A percentile compares a stretch with the other conserved stretches of the same genome.
phyloP scores from a whole-genome alignment of 53 echinoderm and acorn worm genomes.

The Astropecten irregularis region DNA sequence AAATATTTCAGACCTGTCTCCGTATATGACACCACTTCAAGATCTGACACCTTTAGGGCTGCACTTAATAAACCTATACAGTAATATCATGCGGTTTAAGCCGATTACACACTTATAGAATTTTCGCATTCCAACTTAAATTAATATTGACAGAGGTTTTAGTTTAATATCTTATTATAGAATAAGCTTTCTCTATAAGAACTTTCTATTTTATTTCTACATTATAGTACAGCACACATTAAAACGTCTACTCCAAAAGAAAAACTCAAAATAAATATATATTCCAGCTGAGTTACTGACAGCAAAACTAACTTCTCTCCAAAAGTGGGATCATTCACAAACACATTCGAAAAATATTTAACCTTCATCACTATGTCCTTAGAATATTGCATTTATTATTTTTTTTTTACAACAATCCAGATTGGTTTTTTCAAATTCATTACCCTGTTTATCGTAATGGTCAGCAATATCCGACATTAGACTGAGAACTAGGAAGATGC shows the following conservation, averaged over 20 bases:
- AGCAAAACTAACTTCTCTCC: too few species aligned
- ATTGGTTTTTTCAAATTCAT: background rate
- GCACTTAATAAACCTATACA: too few species aligned
- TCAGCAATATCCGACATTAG: too few species aligned
- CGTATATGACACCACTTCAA: too few species aligned
- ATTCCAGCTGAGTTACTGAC: too few species aligned
- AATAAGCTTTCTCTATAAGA: background rate
- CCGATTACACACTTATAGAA: too few species aligned
- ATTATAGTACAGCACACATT: conserved; percentile 44
- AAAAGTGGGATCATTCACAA: conserved; percentile 24
- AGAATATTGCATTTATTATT: conserved; percentile 43
- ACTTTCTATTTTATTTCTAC: background rate
- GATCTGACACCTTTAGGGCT: too few species aligned
- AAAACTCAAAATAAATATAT: conserved; percentile 41
- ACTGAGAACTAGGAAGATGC: too few species aligned
- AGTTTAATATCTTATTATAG: background rate
- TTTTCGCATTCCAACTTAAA: too few species aligned
- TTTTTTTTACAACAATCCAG: conserved; percentile 11
- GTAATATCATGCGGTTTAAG: too few species aligned
- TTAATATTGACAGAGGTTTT: too few species aligned
- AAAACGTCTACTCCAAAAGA: background rate
- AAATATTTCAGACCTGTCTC: too few species aligned
- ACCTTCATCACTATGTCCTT: conserved; percentile 1
- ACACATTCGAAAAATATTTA: conserved; percentile 13
- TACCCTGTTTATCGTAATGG: conserved; percentile 40